Evolutionary conservation across 2,888 invertebrate genomes (phyloP).

Genomic region (Uloborus plumipes): DNA sequence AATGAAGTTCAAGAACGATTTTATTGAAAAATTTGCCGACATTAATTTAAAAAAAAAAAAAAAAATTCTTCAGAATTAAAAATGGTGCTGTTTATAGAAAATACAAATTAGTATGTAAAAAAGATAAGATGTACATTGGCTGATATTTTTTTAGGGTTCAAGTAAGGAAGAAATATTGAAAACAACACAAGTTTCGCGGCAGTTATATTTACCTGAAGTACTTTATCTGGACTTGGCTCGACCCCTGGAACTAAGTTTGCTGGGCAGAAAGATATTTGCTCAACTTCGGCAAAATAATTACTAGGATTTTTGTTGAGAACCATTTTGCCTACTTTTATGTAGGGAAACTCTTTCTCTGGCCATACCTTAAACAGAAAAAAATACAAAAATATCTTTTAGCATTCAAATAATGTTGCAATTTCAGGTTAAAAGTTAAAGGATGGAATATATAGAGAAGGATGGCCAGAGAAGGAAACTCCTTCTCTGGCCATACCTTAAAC

Average conservation of each 20-base stretch:
- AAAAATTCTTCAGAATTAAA: too few relatives aligned
- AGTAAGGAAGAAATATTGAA: background rate
- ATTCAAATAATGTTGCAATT: too few relatives aligned
- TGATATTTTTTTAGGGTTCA: background rate
- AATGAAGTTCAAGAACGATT: too few relatives aligned
- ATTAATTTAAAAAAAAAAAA: too few relatives aligned
- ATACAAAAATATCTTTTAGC: background rate
- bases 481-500: constrained; percentile 84
- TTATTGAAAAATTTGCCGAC: too few relatives aligned
- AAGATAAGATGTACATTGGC: background rate
- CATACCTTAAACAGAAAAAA: constrained; percentile 76
- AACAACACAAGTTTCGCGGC: too few relatives aligned
- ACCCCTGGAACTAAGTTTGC: constrained; percentile 92
- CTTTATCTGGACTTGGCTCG: constrained; percentile 93
- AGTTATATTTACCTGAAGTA: constrained; percentile 77
- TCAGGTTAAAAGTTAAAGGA: too few relatives aligned
- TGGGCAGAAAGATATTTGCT: constrained; percentile 92
- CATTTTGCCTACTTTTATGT: constrained; percentile 89
- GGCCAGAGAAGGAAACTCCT: constrained; percentile 86
- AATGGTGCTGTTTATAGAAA: background rate
- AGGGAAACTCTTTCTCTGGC: constrained; percentile 88
- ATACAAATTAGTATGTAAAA: background rate
- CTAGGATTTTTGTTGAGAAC: constrained; percentile 89
- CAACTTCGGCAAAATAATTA: constrained; percentile 94
- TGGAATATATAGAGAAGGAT: too few relatives aligned